These are phyloP conservation scores for Choristoneura fumiferana DNA, from an alignment of 1,140 invertebrate species.

Conservation along the genomic window DNA sequence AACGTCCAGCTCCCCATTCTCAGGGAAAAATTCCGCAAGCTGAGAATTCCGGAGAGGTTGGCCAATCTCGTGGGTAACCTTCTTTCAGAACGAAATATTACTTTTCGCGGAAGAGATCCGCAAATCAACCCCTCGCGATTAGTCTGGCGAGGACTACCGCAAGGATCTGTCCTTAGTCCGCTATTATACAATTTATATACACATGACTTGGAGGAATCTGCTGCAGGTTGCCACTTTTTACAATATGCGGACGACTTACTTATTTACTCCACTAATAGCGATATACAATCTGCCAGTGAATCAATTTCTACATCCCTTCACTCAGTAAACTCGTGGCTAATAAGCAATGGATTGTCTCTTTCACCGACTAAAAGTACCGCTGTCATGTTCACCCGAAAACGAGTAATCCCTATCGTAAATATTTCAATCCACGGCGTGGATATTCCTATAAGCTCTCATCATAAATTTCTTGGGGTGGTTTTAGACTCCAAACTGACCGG, in stretches of 20 bases:
- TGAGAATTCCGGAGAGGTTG: no score
- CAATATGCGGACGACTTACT: conserved; percentile 3
- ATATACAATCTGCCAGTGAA: background rate
- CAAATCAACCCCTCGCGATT: background rate
- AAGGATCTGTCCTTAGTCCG: no score
- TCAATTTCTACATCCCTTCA: background rate
- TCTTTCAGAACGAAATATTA: background rate
- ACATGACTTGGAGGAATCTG: no score
- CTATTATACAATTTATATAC: no score
- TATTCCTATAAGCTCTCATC: background rate
- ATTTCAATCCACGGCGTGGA: background rate
- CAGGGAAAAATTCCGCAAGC: no score
- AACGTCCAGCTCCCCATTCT: no score
- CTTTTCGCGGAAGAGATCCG: background rate
- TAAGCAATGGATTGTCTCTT: background rate
- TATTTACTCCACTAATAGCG: background rate
- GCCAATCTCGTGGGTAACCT: background rate
- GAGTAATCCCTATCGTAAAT: background rate
- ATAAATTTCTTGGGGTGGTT: background rate
- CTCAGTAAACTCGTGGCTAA: background rate
- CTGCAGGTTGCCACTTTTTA: background rate
- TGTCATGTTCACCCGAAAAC: background rate
- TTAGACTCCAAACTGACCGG: background rate
- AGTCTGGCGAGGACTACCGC: background rate
- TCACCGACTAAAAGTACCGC: background rate